Evolutionary conservation across 2,797 vertebrate genomes (phyloP).

Genomic region (Syngnathus acus): DNA sequence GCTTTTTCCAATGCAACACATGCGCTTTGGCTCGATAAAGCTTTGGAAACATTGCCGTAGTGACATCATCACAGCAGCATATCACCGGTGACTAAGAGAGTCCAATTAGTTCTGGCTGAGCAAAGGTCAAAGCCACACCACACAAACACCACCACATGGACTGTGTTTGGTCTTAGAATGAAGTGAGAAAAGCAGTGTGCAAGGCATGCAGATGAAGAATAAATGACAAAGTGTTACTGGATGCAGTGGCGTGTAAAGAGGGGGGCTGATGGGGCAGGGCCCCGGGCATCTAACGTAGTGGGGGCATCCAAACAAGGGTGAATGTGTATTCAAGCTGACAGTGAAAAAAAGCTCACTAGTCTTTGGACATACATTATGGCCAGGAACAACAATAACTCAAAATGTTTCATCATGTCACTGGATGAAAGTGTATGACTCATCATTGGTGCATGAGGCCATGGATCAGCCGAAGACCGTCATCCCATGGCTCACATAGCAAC

Average conservation of each 20-base stretch:
- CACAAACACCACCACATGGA: neutral
- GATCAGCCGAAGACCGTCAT: neutral
- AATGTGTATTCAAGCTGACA: too few relatives aligned
- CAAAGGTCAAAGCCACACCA: constrained; percentile 8
- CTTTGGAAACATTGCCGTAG: neutral
- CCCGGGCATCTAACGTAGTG: too few relatives aligned
- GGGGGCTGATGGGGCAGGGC: too few relatives aligned
- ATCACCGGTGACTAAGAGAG: neutral
- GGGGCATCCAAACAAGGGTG: too few relatives aligned
- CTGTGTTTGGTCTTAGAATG: neutral
- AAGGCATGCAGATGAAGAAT: neutral
- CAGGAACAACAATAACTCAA: neutral
- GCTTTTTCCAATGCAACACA: neutral
- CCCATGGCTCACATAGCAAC: neutral
- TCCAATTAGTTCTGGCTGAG: constrained; percentile 7
- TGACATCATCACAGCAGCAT: constrained; percentile 4
- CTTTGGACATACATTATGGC: too few relatives aligned
- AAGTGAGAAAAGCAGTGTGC: neutral
- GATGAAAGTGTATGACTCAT: neutral
- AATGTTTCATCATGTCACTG: neutral
- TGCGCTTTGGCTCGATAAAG: neutral
- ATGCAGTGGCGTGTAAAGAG: neutral
- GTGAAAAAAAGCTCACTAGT: too few relatives aligned
- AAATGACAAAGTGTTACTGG: neutral
- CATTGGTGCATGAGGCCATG: neutral